phyloP scores from a whole-genome alignment of 2,113 vertebrate genomes.

The Anoura caudifer region DNA sequence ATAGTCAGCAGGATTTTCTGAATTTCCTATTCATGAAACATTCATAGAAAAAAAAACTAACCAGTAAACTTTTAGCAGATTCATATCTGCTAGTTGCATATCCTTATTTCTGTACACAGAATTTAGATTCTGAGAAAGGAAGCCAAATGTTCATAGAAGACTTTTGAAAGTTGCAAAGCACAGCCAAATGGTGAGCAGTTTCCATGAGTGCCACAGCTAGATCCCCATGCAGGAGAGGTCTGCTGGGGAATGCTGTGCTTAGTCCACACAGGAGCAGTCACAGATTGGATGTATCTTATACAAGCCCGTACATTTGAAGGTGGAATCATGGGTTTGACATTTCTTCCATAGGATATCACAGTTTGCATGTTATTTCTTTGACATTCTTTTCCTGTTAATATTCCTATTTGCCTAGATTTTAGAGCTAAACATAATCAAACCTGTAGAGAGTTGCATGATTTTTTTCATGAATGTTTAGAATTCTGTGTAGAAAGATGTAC shows the following conservation, averaged over 20 bases:
- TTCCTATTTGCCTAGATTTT: not conserved
- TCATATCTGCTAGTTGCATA: not conserved
- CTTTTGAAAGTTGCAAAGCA: not conserved
- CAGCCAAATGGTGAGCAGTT: not conserved
- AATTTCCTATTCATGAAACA: not conserved
- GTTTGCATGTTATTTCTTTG: not conserved
- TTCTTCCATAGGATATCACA: not conserved
- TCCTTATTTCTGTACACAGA: constrained; percentile 30
- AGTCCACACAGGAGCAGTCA: not conserved
- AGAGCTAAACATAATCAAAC: not conserved
- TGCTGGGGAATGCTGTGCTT: not conserved
- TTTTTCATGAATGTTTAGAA: not conserved
- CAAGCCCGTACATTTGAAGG: not conserved
- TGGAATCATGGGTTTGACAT: not conserved
- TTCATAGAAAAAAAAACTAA: not conserved
- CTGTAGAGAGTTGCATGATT: not conserved
- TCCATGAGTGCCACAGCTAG: not conserved
- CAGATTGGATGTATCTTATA: fast-evolving
- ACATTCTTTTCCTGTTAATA: not conserved
- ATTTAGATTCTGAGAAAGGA: constrained; percentile 48
- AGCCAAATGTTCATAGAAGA: not conserved
- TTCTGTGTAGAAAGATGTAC: not conserved
- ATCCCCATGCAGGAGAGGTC: not conserved
- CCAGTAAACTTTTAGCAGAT: not conserved
- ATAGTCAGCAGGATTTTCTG: not conserved